These are phyloP conservation scores for Drosophila sechellia DNA, from an alignment of 1,140 invertebrate genomes.

Conservation along the genomic window DNA sequence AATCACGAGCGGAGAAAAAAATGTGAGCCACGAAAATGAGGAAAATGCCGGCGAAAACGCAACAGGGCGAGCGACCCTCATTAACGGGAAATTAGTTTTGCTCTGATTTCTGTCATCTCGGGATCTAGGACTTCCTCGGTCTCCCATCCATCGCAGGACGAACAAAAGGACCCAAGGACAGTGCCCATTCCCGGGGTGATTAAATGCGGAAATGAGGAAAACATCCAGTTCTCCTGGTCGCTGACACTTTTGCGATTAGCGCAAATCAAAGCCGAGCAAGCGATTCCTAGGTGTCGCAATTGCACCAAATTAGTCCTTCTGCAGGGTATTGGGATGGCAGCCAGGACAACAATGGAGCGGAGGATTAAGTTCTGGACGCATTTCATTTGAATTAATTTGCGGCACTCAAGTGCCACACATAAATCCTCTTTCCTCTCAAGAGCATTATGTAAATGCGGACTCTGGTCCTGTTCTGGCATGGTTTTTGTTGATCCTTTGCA, in stretches of 20 bases:
- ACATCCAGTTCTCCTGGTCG: constrained; percentile 44
- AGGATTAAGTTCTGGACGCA: constrained; percentile 61
- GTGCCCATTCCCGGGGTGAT: constrained; percentile 53
- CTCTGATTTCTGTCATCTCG: constrained; percentile 63
- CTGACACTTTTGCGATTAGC: constrained; percentile 77
- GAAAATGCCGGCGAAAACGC: constrained; percentile 26
- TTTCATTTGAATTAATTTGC: constrained; percentile 83
- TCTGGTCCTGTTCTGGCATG: constrained; percentile 33
- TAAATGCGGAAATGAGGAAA: constrained; percentile 78
- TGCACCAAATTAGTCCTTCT: constrained; percentile 61
- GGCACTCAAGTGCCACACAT: constrained; percentile 78
- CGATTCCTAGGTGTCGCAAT: constrained; percentile 65
- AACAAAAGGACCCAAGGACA: constrained; percentile 39
- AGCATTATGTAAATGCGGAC: constrained; percentile 64
- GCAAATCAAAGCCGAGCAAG: constrained; percentile 56
- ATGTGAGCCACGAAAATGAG: constrained; percentile 10
- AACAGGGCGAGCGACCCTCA: constrained; percentile 71
- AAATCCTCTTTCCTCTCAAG: constrained; percentile 55
- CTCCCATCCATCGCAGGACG: constrained; percentile 6
- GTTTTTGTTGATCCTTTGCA: constrained; percentile 10
- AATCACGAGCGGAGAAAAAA: constrained; percentile 45
- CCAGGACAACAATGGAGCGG: constrained; percentile 36
- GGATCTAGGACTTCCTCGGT: constrained; percentile 39
- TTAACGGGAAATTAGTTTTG: constrained; percentile 82
- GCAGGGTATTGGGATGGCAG: background rate